Percentiles rank a stretch among this genome's conserved stretches.
These are phyloP conservation scores for Limenitis arthemis DNA, from an alignment of 2,888 invertebrate genomes.

Conservation along the genomic window DNA sequence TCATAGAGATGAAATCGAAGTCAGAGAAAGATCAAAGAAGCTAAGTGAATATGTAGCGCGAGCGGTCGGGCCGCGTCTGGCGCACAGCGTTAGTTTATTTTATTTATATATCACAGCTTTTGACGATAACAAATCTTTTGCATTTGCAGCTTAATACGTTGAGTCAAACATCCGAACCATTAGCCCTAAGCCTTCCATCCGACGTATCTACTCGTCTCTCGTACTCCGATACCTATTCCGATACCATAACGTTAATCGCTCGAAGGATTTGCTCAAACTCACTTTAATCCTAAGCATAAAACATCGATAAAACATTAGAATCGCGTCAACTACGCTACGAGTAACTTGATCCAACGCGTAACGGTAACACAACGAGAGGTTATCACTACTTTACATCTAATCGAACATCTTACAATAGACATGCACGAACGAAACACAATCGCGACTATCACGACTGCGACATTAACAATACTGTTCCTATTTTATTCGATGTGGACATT, in stretches of 20 bases:
- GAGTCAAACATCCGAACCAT: constrained; percentile 67
- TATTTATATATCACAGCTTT: constrained; percentile 71
- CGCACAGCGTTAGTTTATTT: constrained; percentile 57
- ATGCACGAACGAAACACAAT: constrained; percentile 56
- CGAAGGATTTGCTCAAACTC: constrained; percentile 63
- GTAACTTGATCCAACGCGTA: constrained; percentile 34
- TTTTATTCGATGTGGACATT: constrained; percentile 67
- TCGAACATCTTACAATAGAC: constrained; percentile 63
- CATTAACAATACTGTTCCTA: constrained; percentile 47
- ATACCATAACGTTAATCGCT: constrained; percentile 43
- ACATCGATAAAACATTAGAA: constrained; percentile 58
- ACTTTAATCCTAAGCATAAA: constrained; percentile 63
- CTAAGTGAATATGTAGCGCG: constrained; percentile 45
- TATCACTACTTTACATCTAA: constrained; percentile 52
- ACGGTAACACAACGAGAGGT: constrained; percentile 45
- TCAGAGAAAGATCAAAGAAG: constrained; percentile 41
- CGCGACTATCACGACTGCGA: constrained; percentile 26
- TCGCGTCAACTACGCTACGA: constrained; percentile 46
- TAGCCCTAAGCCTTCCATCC: constrained; percentile 32
- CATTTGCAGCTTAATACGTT: constrained; percentile 67
- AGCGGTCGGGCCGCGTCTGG: constrained; percentile 42
- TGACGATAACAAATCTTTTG: constrained; percentile 73
- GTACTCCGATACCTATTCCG: constrained; percentile 11
- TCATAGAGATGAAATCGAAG: constrained; percentile 27
- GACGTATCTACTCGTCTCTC: not conserved